These are phyloP conservation scores for Athene noctua DNA, from an alignment of 2,113 vertebrate genomes.

Conservation along the genomic window DNA sequence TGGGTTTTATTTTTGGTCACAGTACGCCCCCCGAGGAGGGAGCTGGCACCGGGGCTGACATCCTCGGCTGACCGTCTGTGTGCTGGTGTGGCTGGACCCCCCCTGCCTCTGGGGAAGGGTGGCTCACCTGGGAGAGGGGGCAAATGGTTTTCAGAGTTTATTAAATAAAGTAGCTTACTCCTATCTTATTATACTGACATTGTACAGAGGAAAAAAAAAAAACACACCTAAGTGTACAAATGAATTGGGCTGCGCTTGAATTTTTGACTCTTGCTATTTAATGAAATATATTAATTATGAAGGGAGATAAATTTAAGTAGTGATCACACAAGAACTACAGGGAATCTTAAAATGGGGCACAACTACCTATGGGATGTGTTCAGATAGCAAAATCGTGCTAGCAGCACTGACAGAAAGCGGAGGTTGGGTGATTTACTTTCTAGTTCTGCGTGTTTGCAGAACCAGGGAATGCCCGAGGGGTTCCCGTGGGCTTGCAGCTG, in stretches of 20 bases:
- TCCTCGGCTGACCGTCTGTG: background rate
- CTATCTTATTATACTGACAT: background rate
- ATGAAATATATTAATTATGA: background rate
- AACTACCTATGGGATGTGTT: fast-evolving
- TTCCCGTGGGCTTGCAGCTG: background rate
- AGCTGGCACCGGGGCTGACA: background rate
- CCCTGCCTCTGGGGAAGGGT: background rate
- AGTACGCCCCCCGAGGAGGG: background rate
- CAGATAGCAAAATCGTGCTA: background rate
- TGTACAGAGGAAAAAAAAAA: background rate
- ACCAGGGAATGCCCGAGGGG: background rate
- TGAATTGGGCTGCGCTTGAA: background rate
- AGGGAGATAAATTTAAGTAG: background rate
- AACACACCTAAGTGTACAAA: background rate
- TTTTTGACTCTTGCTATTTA: background rate
- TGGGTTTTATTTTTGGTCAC: background rate
- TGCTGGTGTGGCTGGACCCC: background rate
- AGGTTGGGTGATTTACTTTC: background rate
- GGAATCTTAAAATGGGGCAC: background rate
- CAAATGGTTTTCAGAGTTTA: background rate
- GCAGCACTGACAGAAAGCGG: background rate
- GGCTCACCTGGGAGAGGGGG: background rate
- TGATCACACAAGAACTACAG: fast-evolving
- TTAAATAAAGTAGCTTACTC: constrained; percentile 39
- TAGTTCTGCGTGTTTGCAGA: background rate